phyloP scores from a whole-genome alignment of 1,140 invertebrate species.

The Theocolax elegans region DNA sequence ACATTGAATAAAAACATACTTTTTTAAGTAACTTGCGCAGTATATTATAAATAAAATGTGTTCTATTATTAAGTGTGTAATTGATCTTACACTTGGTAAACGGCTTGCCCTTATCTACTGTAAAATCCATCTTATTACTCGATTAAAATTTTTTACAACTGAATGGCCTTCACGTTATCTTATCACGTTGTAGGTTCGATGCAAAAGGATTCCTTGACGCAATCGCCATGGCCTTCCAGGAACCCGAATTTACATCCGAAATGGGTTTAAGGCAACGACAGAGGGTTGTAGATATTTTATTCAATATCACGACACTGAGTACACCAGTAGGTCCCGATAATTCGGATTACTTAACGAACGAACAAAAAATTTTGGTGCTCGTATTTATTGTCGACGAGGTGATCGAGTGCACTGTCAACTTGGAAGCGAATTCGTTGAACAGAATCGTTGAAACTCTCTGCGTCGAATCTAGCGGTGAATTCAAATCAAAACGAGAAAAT shows the following conservation, averaged over 20 bases:
- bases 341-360: constrained; percentile 59
- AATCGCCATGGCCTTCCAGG: constrained; percentile 87
- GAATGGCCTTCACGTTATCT: too few relatives aligned
- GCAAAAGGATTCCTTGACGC: constrained; percentile 92
- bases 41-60: too few relatives aligned
- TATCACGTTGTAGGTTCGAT: constrained; percentile 85
- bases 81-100: too few relatives aligned
- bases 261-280: constrained; percentile 80
- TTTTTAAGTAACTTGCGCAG: too few relatives aligned
- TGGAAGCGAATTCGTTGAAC: constrained; percentile 56
- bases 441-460: constrained; percentile 70
- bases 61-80: too few relatives aligned
- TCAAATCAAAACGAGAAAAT: constrained; percentile 81
- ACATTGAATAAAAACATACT: too few relatives aligned
- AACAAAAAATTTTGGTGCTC: constrained; percentile 73
- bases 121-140: too few relatives aligned
- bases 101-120: too few relatives aligned
- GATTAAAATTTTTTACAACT: too few relatives aligned
- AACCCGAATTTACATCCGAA: constrained; percentile 81
- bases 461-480: constrained; percentile 65
- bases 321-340: constrained; percentile 55
- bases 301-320: constrained; percentile 78
- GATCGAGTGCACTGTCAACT: constrained; percentile 55
- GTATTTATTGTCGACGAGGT: constrained; percentile 62
- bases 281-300: constrained; percentile 82